Evolutionary conservation across 2,113 vertebrate genomes (phyloP), one percentile per base, ranked within the genome.

Genomic region (Pongo pygmaeus): DNA sequence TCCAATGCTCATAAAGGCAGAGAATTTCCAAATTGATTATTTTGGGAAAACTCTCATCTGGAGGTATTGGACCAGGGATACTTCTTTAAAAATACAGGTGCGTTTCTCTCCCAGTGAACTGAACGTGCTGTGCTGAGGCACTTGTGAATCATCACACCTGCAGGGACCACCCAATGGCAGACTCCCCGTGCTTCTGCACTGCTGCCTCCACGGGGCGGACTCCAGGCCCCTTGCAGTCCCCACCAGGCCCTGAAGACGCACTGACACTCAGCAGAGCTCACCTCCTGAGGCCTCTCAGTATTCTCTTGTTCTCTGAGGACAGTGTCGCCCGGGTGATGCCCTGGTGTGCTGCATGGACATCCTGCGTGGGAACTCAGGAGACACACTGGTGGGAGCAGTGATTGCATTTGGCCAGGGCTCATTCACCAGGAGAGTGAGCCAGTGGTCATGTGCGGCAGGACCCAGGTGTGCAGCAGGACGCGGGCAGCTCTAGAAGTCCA

Each of bases 21-120:
- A 12, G 52, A 2, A 5, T 14, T 23, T 12, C 38, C 61, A 27
- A 13, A 25, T 22, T 3, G 9, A n/a, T 11, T 72, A 30, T 4
- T 5, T 0, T 2, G 80, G 38, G 38, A 57, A 16, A 48, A 12
- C 8, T 8, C 14, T 32, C 11, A 48, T 3, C 32, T 2, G 25
- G 69, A 8, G 0, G 0, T 20, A 2, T 6, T 2, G 6, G 86
- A 13, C 46, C 4, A 6, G 13, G 55, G 9, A 30, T 7, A 5
- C 25, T 40, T 5, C 32, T 70, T 55, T 32, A 22, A 6, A 86
- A 35, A 10, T 0, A 27, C 38, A 17, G 11, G 6, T 17, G 12
- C 38, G 22, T 27, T 43, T 27, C n/a, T 13, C n/a, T 16, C 6
- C 35, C 27, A 5, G 52, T 1, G 8, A 35, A 52, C 12, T 8